phyloP scores from a whole-genome alignment of 2,113 vertebrate genomes.

The Gorsachius goisagi region DNA sequence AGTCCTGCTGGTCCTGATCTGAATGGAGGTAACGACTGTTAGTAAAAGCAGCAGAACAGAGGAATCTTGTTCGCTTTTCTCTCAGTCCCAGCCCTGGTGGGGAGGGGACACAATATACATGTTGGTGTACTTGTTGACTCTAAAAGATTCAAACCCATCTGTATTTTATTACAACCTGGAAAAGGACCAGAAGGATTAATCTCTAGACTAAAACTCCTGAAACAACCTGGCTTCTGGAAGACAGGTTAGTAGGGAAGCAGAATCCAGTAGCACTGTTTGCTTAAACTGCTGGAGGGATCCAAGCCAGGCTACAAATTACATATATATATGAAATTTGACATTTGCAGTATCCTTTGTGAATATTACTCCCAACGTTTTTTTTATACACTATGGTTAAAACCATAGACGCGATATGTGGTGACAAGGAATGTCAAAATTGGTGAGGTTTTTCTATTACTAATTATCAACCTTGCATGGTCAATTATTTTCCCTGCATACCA shows the following conservation, averaged over 20 bases:
- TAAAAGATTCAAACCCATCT: background rate
- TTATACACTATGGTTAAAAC: background rate
- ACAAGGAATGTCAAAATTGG: background rate
- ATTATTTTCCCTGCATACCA: constrained; percentile 21
- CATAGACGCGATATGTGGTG: background rate
- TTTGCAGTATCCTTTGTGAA: background rate
- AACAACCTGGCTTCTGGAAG: background rate
- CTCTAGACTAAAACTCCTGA: background rate
- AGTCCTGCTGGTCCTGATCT: background rate
- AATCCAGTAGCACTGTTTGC: background rate
- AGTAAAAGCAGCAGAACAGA: background rate
- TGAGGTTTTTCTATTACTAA: background rate
- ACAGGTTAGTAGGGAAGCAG: background rate
- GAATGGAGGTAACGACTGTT: background rate
- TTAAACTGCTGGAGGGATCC: background rate
- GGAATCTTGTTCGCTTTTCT: background rate
- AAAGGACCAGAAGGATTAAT: background rate
- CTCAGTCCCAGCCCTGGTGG: background rate
- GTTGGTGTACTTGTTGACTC: background rate
- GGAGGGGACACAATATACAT: background rate
- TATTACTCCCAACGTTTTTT: background rate
- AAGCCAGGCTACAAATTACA: background rate
- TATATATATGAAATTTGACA: background rate
- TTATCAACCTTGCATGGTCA: background rate
- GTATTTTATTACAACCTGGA: background rate